These are phyloP conservation scores for Halcyon badia DNA, from an alignment of 2,797 vertebrate species.

Conservation along the genomic window DNA sequence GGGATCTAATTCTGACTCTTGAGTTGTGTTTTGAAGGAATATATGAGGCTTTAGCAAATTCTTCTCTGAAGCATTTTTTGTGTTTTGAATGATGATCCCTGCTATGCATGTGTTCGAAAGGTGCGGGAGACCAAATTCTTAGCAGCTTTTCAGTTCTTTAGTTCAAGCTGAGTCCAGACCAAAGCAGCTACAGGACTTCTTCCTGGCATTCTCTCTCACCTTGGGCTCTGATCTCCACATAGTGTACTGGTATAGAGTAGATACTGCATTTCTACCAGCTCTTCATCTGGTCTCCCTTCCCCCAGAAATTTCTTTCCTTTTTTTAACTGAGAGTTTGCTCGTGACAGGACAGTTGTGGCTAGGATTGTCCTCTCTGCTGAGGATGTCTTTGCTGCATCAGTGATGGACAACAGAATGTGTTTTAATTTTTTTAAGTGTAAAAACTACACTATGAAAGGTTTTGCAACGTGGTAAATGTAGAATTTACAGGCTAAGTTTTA, in stretches of 20 bases:
- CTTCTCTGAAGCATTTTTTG: background rate
- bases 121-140: background rate
- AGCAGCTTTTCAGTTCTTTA: background rate
- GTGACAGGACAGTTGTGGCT: background rate
- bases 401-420: background rate
- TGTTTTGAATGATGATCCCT: background rate
- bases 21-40: background rate
- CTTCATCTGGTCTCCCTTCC: background rate
- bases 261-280: background rate
- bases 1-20: background rate
- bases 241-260: background rate
- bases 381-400: background rate
- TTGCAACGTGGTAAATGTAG: background rate
- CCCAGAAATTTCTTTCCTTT: background rate
- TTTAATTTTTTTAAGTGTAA: background rate
- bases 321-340: background rate
- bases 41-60: background rate
- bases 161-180: background rate
- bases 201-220: background rate
- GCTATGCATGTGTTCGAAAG: background rate
- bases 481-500: background rate
- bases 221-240: fast-evolving
- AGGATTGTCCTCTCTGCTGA: background rate
- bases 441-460: background rate
- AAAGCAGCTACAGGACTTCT: background rate